Base-by-base conservation (phyloP, 37 sponge, comb jelly and placozoan genomes). In the Tethya wilhelma region DNA sequence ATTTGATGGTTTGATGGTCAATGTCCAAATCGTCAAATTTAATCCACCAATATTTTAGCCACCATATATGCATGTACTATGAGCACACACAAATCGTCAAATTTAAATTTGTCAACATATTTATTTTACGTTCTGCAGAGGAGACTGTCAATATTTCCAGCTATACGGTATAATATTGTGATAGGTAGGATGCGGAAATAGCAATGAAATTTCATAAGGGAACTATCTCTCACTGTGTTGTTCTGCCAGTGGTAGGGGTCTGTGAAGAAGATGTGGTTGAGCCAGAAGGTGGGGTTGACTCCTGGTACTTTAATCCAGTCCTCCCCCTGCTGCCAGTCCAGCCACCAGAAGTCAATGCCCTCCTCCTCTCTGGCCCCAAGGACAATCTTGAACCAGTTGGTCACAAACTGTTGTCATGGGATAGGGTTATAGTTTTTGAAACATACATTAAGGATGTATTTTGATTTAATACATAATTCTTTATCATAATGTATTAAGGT, bases 321-420 rank as follows among this genome's bases (percentile, higher is more conserved):
- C 46, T 90, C 90, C 22, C 86, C 92, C 68, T 91, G 92, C 79
- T 91, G 92, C 92, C 92, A 91, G 76, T 91, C 92, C 55, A 91
- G 59, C 92, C 92, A 91, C 92, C 92, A 91, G 62, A 91, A 91
- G 62, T 91, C 92, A 75, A 91, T 86, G 31, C 92, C 92, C 44
- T 86, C 74, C 22, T 53, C 33, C 43, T 82, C 82, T 64, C 87
- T 67, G 38, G 76, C 87, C 28, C 79, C 78, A 23, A 91, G 44
- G 14, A 87, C 82, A 42, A 91, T 81, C 14, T 44, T 62, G 14
- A 82, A 63, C 83, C 87, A 91, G 74, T 91, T 91, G 34, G n/a
- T 71, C 8, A 78, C 79, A 78, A 86, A 91, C 87, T 86, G 38
- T 8, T 4, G 49, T 33, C 8, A 23, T 8, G 39, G 6, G 60